phyloP scores from a whole-genome alignment of 2,888 invertebrate species.

The Marasmarcha lunaedactyla region DNA sequence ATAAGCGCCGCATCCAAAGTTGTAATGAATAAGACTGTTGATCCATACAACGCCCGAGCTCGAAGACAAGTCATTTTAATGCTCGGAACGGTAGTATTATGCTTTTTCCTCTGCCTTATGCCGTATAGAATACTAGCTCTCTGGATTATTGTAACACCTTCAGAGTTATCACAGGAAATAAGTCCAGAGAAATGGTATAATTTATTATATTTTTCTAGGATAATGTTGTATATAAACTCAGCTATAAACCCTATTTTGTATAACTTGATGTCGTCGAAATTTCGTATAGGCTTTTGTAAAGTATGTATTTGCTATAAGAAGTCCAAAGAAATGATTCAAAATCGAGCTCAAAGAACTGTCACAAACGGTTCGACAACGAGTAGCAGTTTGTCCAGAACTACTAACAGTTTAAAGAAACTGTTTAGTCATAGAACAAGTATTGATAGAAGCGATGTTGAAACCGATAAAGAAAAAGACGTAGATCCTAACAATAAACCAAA shows the following conservation, averaged over 20 bases:
- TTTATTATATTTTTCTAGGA: conserved; percentile 84
- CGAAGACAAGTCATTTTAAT: conserved; percentile 87
- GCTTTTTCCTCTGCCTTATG: conserved; percentile 89
- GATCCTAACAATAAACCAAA: conserved; percentile 21
- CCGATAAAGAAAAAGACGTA: conserved; percentile 34
- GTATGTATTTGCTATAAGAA: conserved; percentile 72
- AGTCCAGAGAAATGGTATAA: conserved; percentile 85
- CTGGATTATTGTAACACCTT: conserved; percentile 84
- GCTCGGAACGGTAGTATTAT: conserved; percentile 87
- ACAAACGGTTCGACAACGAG: conserved; percentile 73
- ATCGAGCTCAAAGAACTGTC: conserved; percentile 58
- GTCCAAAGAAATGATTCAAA: conserved; percentile 40
- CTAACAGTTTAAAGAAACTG: conserved; percentile 66
- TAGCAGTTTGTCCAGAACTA: conserved; percentile 72
- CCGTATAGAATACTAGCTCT: conserved; percentile 87
- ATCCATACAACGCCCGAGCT: conserved; percentile 78
- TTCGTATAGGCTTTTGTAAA: conserved; percentile 82
- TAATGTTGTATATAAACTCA: conserved; percentile 90
- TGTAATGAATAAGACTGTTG: conserved; percentile 78
- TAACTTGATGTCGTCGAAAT: conserved; percentile 92
- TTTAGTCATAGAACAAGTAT: conserved; percentile 54
- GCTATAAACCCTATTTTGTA: conserved; percentile 93
- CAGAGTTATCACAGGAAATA: conserved; percentile 75
- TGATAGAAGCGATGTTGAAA: conserved; percentile 44
- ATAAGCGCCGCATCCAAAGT: conserved; percentile 78